Base-by-base conservation (phyloP, 2,797 vertebrate species). In the Pempheris klunzingeri region DNA sequence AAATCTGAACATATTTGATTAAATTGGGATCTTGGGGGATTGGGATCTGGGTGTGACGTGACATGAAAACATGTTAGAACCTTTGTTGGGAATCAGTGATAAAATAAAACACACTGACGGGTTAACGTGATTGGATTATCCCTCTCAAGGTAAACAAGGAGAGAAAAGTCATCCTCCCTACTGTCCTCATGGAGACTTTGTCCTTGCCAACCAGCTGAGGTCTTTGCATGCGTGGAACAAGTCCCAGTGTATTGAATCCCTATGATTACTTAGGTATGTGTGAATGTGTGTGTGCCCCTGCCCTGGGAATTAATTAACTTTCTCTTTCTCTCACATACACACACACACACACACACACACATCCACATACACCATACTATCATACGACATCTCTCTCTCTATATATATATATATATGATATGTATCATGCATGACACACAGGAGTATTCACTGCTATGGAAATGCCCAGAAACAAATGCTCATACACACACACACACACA, bases 271-370 rank as follows among this genome's bases (percentile, higher is more conserved):
- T 55, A 47, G 49, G 49, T 62, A 44, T 85, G 66, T 69, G 69
- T 76, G 49, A 64, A 32, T 57, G 70, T 76, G 73, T 77, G 74
- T 69, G 64, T 22, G 49, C 5, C 1, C 13, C 55, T 52, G 30
- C 77, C 77, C 50, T 47, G 85, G 80, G 82, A 85, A 76, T 86
- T 84, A 80, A 87, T 86, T 88, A 88, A 76, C 81, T n/a, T n/a
- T n/a, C n/a, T n/a, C n/a, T n/a, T n/a, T n/a, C n/a, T n/a, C n/a
- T 63, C 74, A 84, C 59, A 76, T 58, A 72, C 74, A 62, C 44
- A 80, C n/a, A 67, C 46, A 49, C 46, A 67, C 70, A 72, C 61
- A 71, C 49, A 77, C n/a, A 55, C 41, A 24, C 15, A 10, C 28
- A 24, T 3, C 7, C 69, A 69, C 60, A 65, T 47, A 73, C 26